These are phyloP conservation scores for Plotosus lineatus DNA, from an alignment of 2,113 vertebrate species.

Conservation along the genomic window DNA sequence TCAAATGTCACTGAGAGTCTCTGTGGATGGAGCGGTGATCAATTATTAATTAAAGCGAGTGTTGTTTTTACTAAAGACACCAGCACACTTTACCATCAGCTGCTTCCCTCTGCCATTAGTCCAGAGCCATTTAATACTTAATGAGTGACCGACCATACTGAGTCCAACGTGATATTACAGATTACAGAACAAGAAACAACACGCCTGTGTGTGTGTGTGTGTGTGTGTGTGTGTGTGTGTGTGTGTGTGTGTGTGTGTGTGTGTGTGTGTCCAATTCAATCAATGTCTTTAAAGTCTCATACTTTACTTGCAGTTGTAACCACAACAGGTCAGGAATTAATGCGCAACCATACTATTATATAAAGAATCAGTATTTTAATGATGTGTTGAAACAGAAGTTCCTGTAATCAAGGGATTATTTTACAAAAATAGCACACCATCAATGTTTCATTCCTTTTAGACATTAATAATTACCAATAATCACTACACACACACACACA, in stretches of 20 bases:
- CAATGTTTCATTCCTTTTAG: not conserved
- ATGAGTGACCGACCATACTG: constrained; percentile 40
- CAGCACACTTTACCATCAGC: constrained; percentile 43
- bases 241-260: too few species aligned
- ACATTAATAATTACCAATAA: not conserved
- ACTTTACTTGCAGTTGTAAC: not conserved
- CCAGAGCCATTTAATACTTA: constrained; percentile 49
- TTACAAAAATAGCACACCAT: not conserved
- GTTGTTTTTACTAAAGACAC: constrained; percentile 59
- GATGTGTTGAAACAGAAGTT: not conserved
- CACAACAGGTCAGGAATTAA: not conserved
- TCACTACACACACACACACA: too few species aligned
- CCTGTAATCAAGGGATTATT: not conserved
- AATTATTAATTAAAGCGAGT: constrained; percentile 61
- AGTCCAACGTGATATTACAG: not conserved
- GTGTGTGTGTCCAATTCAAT: not conserved
- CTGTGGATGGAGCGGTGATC: constrained; percentile 44
- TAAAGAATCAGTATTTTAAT: not conserved
- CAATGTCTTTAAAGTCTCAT: not conserved
- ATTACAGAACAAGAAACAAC: not conserved
- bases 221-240: not conserved
- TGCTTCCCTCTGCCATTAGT: constrained; percentile 50
- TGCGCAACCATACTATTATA: not conserved
- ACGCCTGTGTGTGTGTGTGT: not conserved
- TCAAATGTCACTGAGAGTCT: constrained; percentile 16